Percentiles rank a stretch among this genome's conserved stretches.
phyloP scores from a whole-genome alignment of 2,113 vertebrate species.

The Carlito syrichta region DNA sequence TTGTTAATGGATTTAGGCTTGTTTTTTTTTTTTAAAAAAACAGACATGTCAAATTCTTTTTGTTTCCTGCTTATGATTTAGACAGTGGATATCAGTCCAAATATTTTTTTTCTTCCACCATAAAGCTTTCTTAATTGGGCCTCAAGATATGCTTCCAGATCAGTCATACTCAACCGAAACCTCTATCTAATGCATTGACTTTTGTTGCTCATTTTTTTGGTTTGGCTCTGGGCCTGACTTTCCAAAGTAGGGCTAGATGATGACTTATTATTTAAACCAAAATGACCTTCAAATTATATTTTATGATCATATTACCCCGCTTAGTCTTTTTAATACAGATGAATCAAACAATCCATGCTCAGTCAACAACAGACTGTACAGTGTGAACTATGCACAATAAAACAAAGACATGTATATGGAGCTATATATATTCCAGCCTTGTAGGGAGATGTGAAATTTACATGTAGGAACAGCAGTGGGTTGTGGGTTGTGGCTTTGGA shows the following conservation, averaged over 20 bases:
- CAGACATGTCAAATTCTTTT: conserved; percentile 13
- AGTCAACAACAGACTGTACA: neutral
- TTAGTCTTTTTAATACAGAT: neutral
- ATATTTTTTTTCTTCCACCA: neutral
- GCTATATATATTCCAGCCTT: neutral
- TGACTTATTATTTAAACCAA: conserved; percentile 37
- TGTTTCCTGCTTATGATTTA: conserved; percentile 45
- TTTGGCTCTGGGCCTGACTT: conserved; percentile 26
- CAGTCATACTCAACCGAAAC: neutral
- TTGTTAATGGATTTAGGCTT: neutral
- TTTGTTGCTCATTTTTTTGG: conserved; percentile 24
- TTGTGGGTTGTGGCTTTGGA: conserved; percentile 4
- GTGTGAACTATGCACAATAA: neutral
- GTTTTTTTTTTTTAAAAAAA: neutral
- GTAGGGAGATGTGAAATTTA: neutral
- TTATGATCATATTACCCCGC: conserved; percentile 19
- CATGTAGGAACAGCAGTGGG: neutral
- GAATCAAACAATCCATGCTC: neutral
- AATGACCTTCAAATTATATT: conserved; percentile 36
- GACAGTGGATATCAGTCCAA: conserved; percentile 45
- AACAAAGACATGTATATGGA: neutral
- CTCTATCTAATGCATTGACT: neutral
- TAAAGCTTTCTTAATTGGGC: conserved; percentile 13
- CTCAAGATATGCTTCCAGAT: conserved; percentile 6
- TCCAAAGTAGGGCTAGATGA: neutral